Evolutionary conservation across 2,113 vertebrate species (phyloP).

Genomic region (Lepisosteus oculatus): DNA sequence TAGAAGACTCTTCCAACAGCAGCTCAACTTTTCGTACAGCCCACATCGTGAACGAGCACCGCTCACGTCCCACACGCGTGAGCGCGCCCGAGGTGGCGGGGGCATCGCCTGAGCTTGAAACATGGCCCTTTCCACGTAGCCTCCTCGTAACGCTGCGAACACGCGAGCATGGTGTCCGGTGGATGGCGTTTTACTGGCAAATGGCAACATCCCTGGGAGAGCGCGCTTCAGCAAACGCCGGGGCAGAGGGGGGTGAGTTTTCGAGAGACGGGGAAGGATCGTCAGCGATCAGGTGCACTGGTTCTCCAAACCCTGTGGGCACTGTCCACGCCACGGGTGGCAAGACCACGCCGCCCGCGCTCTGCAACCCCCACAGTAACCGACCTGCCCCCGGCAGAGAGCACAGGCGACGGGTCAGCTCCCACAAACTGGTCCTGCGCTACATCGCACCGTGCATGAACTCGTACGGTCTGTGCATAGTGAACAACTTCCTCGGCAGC

Average conservation of each 20-base stretch:
- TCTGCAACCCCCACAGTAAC: slow-evolving; percentile 30
- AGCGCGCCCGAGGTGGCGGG: slow-evolving; percentile 26
- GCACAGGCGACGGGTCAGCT: slow-evolving; percentile 27
- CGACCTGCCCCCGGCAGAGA: slow-evolving; percentile 31
- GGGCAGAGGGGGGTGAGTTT: not conserved
- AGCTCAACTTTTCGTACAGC: too few species aligned
- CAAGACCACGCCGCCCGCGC: slow-evolving; percentile 21
- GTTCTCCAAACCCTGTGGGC: too few species aligned
- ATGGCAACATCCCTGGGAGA: slow-evolving; percentile 28
- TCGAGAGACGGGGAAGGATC: not conserved
- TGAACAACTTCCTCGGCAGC: slow-evolving; percentile 53
- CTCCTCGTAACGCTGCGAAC: slow-evolving; percentile 11
- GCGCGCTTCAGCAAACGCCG: not conserved
- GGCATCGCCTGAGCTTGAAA: slow-evolving; percentile 20
- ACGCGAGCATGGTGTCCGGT: slow-evolving; percentile 11
- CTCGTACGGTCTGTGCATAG: slow-evolving; percentile 51
- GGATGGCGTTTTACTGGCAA: not conserved
- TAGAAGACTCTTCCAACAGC: too few species aligned
- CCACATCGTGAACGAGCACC: not conserved
- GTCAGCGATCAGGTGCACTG: not conserved
- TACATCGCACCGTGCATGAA: slow-evolving; percentile 53
- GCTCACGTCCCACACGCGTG: slow-evolving; percentile 23
- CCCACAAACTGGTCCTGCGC: slow-evolving; percentile 45
- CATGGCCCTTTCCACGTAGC: slow-evolving; percentile 39
- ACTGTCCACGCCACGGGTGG: not conserved